Conservation (phyloP, 2,797 vertebrate species). For the Myotis vivesi region DNA sequence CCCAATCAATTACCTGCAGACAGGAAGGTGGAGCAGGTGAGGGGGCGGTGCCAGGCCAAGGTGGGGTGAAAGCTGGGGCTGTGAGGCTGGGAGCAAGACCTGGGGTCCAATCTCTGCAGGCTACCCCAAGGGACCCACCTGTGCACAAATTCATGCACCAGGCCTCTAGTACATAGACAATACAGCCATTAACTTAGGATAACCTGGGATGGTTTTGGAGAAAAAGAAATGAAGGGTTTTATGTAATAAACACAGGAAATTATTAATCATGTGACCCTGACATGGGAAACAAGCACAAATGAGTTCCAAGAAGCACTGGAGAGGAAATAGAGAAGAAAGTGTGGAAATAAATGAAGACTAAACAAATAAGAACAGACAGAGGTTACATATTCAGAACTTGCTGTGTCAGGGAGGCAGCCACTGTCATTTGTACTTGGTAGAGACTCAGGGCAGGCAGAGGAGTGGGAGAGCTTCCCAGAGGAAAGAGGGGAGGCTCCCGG, state of each 20-base stretch:
- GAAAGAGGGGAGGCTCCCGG: fast-evolving
- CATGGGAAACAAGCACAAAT: background rate
- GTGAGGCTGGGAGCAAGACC: too few relatives aligned
- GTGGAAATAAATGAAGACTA: background rate
- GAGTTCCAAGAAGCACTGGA: background rate
- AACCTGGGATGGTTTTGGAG: background rate
- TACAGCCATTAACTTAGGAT: background rate
- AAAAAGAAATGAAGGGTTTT: background rate
- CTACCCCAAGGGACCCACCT: too few relatives aligned
- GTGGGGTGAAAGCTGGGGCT: too few relatives aligned
- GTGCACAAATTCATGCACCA: too few relatives aligned
- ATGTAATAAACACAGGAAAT: background rate
- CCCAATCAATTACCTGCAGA: too few relatives aligned
- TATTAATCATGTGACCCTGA: background rate
- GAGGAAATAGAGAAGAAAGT: background rate
- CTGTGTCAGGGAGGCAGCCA: background rate
- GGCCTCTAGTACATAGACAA: background rate
- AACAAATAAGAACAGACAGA: background rate
- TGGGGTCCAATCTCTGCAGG: too few relatives aligned
- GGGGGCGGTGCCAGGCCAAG: too few relatives aligned
- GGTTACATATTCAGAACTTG: background rate
- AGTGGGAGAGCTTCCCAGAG: fast-evolving
- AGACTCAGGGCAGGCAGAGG: background rate
- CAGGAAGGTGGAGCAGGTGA: too few relatives aligned
- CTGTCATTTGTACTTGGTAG: background rate